A percentile compares a stretch with the other conserved stretches of the same genome.
These are phyloP conservation scores for Spinus pinus DNA, from an alignment of 2,797 vertebrate species.

Conservation along the genomic window DNA sequence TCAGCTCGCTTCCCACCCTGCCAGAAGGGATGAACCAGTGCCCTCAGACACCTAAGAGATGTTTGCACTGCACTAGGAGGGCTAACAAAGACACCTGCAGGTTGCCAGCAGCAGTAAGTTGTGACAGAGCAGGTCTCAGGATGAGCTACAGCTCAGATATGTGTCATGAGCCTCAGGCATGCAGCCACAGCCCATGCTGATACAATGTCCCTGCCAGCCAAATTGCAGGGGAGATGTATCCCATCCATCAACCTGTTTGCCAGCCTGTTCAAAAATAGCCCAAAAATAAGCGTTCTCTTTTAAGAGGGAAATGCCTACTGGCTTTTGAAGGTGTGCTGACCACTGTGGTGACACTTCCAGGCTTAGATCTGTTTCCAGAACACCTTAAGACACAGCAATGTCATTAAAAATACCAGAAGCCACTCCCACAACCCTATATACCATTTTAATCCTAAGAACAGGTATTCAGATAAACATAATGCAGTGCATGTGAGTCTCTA, in stretches of 20 bases:
- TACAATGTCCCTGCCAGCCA: background rate
- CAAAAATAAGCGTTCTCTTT: background rate
- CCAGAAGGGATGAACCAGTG: background rate
- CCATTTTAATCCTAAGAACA: background rate
- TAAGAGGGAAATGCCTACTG: background rate
- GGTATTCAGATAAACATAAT: background rate
- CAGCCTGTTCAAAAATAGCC: background rate
- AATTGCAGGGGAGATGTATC: background rate
- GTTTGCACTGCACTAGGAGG: background rate
- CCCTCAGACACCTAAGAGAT: rapidly evolving
- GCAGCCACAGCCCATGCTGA: background rate
- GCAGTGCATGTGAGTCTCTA: background rate
- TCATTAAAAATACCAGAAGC: background rate
- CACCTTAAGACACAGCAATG: background rate
- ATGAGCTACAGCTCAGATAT: background rate
- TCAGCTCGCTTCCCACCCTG: background rate
- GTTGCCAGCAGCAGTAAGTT: background rate
- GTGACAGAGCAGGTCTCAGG: background rate
- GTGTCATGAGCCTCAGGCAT: rapidly evolving
- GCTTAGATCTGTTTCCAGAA: background rate
- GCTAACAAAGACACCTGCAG: background rate
- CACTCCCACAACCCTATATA: background rate
- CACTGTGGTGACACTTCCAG: background rate
- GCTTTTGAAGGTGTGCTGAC: background rate
- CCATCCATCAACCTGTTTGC: background rate